Conservation (phyloP, 1,140 invertebrate species). For the Ceratitis capitata region DNA sequence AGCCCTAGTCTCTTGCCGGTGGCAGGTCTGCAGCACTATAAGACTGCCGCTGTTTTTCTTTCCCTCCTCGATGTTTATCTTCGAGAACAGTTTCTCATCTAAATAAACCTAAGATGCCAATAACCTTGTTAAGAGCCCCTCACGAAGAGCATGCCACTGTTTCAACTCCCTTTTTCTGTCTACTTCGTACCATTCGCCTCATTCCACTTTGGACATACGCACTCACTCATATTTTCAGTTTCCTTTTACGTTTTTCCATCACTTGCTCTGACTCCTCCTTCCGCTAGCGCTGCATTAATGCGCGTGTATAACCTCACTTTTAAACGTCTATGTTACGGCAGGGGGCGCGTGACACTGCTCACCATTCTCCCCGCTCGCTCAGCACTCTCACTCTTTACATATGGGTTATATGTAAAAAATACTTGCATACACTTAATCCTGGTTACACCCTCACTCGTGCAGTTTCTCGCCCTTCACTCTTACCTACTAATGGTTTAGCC, state of each 20-base stretch:
- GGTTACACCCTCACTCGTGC: conserved; percentile 4
- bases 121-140: too few relatives aligned
- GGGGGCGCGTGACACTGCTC: conserved; percentile 6
- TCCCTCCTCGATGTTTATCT: too few relatives aligned
- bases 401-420: too few relatives aligned
- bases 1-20: too few relatives aligned
- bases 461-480: not conserved
- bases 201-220: not conserved
- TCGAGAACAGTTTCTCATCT: too few relatives aligned
- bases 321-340: not conserved
- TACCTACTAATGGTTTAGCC: conserved; percentile 32
- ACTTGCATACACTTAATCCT: not conserved
- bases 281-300: not conserved
- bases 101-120: too few relatives aligned
- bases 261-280: not conserved
- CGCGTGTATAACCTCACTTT: not conserved
- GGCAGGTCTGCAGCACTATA: too few relatives aligned
- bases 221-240: not conserved
- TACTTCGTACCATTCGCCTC: not conserved
- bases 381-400: too few relatives aligned
- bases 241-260: not conserved
- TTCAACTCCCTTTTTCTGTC: not conserved
- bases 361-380: not conserved
- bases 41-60: too few relatives aligned
- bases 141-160: not conserved